Conservation (phyloP, 2,797 vertebrate genomes). For the Sebastes oblongus region DNA sequence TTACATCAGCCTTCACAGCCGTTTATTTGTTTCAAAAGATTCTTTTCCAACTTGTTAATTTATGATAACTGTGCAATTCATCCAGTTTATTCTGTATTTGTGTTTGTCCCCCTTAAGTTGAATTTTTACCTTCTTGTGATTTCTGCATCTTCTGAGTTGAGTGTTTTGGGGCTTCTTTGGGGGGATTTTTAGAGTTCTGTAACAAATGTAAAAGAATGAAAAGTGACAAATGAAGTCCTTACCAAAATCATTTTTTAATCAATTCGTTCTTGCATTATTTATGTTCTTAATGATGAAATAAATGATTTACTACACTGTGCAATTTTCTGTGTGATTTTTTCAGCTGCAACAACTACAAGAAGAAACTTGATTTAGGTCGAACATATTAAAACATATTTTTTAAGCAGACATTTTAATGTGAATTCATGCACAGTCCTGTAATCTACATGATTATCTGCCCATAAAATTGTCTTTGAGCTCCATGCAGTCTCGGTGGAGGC, state of each 20-base stretch:
- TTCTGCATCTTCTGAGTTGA: not conserved
- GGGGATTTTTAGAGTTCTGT: not conserved
- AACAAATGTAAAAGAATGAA: not conserved
- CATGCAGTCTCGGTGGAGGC: not conserved
- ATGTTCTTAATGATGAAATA: constrained; percentile 31
- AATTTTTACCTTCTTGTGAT: not conserved
- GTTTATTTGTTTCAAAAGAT: not conserved
- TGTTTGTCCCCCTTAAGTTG: not conserved
- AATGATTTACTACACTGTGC: constrained; percentile 17
- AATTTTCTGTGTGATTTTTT: not conserved
- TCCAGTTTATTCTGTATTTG: not conserved
- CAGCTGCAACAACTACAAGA: not conserved
- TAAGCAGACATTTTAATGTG: constrained; percentile 3
- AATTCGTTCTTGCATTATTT: constrained; percentile 9
- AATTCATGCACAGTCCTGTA: not conserved
- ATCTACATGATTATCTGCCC: constrained; percentile 22
- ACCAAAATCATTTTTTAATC: not conserved
- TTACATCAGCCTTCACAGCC: not conserved
- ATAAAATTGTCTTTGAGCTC: constrained; percentile 37
- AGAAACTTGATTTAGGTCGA: not conserved
- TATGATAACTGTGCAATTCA: not conserved
- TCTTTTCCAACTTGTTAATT: not conserved
- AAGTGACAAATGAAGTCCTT: not conserved
- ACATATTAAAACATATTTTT: not conserved
- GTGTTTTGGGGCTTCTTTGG: not conserved